Conservation (phyloP, 2,113 vertebrate genomes). For the Clarias batrachus region DNA sequence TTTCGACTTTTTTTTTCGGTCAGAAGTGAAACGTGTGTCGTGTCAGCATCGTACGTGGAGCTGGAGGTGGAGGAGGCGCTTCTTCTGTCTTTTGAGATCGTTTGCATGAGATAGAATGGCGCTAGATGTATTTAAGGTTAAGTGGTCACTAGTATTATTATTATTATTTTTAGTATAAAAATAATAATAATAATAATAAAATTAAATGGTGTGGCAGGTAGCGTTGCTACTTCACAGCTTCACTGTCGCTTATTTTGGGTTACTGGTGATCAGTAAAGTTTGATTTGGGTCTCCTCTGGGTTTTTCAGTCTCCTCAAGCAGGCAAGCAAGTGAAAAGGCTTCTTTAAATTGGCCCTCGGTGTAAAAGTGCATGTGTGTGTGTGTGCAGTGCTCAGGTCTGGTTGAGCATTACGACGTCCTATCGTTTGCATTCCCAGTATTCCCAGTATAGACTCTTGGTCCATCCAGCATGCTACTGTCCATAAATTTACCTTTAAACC, state of each 20-base stretch:
- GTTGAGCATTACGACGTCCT: neutral
- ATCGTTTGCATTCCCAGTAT: neutral
- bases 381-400: neutral
- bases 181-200: neutral
- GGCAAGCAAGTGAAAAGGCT: neutral
- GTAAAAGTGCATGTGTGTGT: neutral
- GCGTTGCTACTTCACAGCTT: neutral
- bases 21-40: neutral
- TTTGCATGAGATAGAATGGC: neutral
- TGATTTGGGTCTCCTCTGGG: neutral
- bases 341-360: neutral
- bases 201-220: neutral
- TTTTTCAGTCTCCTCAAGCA: neutral
- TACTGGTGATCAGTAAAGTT: neutral
- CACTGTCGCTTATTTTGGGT: neutral
- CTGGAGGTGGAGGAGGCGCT: neutral
- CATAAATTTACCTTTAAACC: neutral
- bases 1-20: conserved; percentile 6
- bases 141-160: neutral
- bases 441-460: neutral
- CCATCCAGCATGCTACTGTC: neutral
- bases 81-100: neutral
- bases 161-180: neutral
- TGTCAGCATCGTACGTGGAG: neutral
- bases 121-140: neutral